Percentiles rank a stretch among this genome's conserved stretches.
phyloP scores from a whole-genome alignment of 2,797 vertebrate genomes.

The Typhlichthys subterraneus region DNA sequence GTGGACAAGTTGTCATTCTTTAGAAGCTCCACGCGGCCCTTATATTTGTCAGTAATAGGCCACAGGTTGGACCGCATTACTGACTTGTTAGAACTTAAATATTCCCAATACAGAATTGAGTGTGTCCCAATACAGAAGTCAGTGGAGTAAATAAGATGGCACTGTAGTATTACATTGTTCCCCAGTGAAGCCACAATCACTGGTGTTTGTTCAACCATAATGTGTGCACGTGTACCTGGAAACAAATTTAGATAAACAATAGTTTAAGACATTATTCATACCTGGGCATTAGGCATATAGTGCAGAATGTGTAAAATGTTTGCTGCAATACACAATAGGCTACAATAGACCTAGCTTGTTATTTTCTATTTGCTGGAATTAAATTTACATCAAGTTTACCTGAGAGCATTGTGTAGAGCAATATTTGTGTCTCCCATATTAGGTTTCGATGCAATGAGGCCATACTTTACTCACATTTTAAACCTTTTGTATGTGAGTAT shows the following conservation, averaged over 20 bases:
- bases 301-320: too few relatives aligned
- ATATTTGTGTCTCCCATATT: conserved; percentile 1
- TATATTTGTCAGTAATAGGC: neutral
- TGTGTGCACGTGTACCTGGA: conserved; percentile 32
- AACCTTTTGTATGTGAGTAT: too few relatives aligned
- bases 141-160: conserved; percentile 28
- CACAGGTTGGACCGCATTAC: neutral
- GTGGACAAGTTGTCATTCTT: neutral
- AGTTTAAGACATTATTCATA: neutral
- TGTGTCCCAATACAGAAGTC: fast-evolving
- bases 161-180: conserved; percentile 34
- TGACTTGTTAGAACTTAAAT: fast-evolving
- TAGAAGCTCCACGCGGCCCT: conserved; percentile 25
- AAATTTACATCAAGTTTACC: conserved; percentile 32
- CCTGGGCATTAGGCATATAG: neutral
- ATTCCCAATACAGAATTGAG: conserved; percentile 56
- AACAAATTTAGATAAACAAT: neutral
- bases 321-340: too few relatives aligned
- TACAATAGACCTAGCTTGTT: too few relatives aligned
- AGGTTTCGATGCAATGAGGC: too few relatives aligned
- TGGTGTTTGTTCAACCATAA: conserved; percentile 46
- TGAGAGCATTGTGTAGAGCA: conserved; percentile 35
- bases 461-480: too few relatives aligned
- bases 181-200: conserved; percentile 35
- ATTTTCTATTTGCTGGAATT: too few relatives aligned